Conservation (phyloP, 1,140 invertebrate species). For the Euwallacea similis region DNA sequence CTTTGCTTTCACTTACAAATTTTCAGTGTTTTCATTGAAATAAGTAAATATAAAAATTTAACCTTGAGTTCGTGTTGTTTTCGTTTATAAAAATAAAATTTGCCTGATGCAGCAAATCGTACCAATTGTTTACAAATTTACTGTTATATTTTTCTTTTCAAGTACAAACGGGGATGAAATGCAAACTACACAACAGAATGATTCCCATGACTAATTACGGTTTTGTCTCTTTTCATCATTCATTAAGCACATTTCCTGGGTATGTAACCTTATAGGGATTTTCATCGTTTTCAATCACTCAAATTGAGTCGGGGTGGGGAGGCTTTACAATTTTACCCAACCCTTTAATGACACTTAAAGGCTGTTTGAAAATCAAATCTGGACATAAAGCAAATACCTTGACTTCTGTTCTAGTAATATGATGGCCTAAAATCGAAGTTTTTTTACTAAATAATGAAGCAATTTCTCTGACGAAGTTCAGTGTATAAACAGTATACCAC, state of each 20-base stretch:
- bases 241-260: conserved; percentile 30
- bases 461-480: not conserved
- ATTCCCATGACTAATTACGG: not conserved
- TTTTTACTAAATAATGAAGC: not conserved
- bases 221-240: conserved; percentile 17
- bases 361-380: conserved; percentile 39
- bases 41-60: too few species aligned
- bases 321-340: conserved; percentile 39
- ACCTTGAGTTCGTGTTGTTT: too few species aligned
- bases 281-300: conserved; percentile 47
- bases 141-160: too few species aligned
- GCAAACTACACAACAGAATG: too few species aligned
- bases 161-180: too few species aligned
- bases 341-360: conserved; percentile 42
- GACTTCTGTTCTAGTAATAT: conserved; percentile 39
- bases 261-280: conserved; percentile 46
- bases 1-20: too few species aligned
- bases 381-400: conserved; percentile 46
- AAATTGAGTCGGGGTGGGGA: conserved; percentile 47
- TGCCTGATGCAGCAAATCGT: too few species aligned
- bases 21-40: too few species aligned
- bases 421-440: conserved; percentile 22
- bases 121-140: too few species aligned
- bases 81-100: too few species aligned
- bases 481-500: conserved; percentile 18